phyloP scores from a whole-genome alignment of 2,888 invertebrate genomes.

The Phragmatobia fuliginosa region DNA sequence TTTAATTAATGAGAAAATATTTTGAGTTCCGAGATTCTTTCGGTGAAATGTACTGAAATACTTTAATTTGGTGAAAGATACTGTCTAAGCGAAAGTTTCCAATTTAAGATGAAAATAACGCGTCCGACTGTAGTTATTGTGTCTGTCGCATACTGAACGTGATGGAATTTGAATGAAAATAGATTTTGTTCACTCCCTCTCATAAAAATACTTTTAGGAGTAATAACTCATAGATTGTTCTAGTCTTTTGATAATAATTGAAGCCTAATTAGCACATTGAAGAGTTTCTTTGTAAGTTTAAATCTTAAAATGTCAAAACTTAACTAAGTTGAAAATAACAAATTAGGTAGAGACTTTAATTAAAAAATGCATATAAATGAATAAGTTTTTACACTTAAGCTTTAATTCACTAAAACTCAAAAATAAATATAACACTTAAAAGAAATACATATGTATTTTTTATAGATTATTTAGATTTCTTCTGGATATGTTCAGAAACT shows the following conservation, averaged over 20 bases:
- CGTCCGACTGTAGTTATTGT: constrained; percentile 11
- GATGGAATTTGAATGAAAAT: constrained; percentile 29
- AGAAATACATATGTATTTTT: no score
- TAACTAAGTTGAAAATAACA: no score
- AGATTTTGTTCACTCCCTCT: neutral
- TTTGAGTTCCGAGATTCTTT: constrained; percentile 22
- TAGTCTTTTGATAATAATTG: neutral
- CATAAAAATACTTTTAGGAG: neutral
- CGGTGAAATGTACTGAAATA: constrained; percentile 28
- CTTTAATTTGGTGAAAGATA: constrained; percentile 33
- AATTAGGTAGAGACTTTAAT: neutral
- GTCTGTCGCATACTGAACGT: constrained; percentile 33
- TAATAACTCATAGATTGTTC: neutral
- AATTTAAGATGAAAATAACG: constrained; percentile 34
- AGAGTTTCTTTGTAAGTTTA: no score
- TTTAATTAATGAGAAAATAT: neutral
- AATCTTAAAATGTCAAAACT: no score
- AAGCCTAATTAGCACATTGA: neutral
- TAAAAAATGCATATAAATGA: neutral
- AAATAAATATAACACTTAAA: constrained; percentile 2
- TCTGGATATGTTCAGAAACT: neutral
- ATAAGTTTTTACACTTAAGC: neutral
- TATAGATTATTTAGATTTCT: no score
- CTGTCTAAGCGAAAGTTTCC: constrained; percentile 27
- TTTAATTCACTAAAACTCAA: neutral